Percentiles rank a stretch among this genome's conserved stretches.
Conservation (phyloP, 2,888 invertebrate genomes). For the Steinernema carpocapsae region DNA sequence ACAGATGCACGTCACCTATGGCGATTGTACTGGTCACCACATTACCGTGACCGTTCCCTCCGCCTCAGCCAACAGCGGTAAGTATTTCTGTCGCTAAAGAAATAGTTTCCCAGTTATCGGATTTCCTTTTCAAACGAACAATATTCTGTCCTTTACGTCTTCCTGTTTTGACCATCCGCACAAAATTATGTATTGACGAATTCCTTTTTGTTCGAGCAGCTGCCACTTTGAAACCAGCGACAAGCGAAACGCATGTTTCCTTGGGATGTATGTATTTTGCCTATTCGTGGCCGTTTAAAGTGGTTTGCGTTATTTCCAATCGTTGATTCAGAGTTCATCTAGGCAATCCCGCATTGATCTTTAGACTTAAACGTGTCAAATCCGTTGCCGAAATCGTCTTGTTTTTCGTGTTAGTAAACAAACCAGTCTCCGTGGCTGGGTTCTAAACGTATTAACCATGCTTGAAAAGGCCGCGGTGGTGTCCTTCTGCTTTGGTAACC, state of each 20-base stretch:
- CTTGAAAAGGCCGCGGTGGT: not conserved
- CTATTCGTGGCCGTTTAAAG: slow-evolving; percentile 1
- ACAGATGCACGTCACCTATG: slow-evolving; percentile 29
- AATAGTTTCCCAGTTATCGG: too few species aligned
- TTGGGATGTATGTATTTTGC: slow-evolving; percentile 18
- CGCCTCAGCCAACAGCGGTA: slow-evolving; percentile 31
- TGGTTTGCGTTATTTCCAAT: not conserved
- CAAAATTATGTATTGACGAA: not conserved
- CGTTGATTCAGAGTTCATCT: not conserved
- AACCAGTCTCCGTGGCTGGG: not conserved
- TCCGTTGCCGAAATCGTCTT: not conserved
- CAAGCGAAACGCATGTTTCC: slow-evolving; percentile 29
- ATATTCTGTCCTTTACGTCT: too few species aligned
- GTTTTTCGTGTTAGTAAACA: slow-evolving; percentile 14
- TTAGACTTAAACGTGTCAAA: too few species aligned
- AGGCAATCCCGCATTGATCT: slow-evolving; percentile 5
- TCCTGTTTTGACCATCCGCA: too few species aligned
- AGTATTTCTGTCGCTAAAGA: not conserved
- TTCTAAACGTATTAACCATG: not conserved
- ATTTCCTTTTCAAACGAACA: too few species aligned
- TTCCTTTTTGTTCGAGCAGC: not conserved
- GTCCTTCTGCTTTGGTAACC: not conserved
- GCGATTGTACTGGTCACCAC: slow-evolving; percentile 26
- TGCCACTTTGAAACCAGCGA: slow-evolving; percentile 24
- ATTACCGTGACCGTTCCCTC: slow-evolving; percentile 20